A percentile compares a stretch with the other conserved stretches of the same genome.
These are phyloP conservation scores for Hafferia zeledoni DNA, from an alignment of 2,797 vertebrate species.

Conservation along the genomic window DNA sequence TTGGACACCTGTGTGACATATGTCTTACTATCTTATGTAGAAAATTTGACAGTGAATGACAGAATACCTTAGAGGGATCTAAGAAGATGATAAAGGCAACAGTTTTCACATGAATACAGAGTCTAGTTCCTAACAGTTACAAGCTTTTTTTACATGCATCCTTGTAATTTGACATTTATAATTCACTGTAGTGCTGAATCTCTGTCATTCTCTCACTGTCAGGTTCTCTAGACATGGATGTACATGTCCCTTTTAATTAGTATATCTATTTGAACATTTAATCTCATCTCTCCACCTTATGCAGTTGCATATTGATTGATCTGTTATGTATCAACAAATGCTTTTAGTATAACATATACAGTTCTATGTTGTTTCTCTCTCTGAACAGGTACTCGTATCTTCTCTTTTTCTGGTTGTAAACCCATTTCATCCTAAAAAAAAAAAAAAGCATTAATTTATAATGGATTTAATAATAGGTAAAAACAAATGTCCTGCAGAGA, in stretches of 20 bases:
- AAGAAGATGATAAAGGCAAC: constrained; percentile 72
- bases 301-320: constrained; percentile 35
- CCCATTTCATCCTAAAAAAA: constrained; percentile 1
- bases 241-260: constrained; percentile 78
- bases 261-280: constrained; percentile 74
- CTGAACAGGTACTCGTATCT: background rate
- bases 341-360: constrained; percentile 6
- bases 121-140: constrained; percentile 74
- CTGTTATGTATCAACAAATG: constrained; percentile 11
- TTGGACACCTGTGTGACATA: constrained; percentile 75
- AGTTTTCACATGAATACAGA: constrained; percentile 41
- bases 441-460: constrained; percentile 5
- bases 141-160: constrained; percentile 74
- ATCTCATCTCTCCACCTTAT: constrained; percentile 46
- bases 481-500: background rate
- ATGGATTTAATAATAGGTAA: background rate
- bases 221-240: constrained; percentile 64
- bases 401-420: background rate
- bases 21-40: constrained; percentile 69
- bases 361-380: background rate
- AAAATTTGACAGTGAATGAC: constrained; percentile 79
- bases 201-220: constrained; percentile 75
- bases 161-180: constrained; percentile 81
- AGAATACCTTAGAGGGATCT: constrained; percentile 77
- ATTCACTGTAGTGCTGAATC: constrained; percentile 71